Conservation (phyloP, 2,113 vertebrate species). For the Mastomys coucha region DNA sequence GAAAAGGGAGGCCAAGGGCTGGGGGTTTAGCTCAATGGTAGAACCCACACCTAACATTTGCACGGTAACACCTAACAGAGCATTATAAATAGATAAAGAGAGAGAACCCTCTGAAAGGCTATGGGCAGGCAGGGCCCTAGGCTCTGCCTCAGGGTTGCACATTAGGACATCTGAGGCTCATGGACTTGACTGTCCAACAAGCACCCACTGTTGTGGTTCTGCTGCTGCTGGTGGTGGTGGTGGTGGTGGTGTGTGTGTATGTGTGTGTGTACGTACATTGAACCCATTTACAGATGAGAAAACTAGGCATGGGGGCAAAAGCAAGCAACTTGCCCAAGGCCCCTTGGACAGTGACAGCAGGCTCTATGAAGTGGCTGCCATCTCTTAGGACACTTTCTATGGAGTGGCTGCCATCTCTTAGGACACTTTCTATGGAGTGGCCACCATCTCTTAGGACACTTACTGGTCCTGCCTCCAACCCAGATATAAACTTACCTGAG, state of each 20-base stretch:
- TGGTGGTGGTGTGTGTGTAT: too few relatives aligned
- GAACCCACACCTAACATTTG: too few relatives aligned
- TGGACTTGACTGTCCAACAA: neutral
- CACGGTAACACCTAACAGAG: neutral
- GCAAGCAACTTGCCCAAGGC: neutral
- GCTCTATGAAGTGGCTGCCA: neutral
- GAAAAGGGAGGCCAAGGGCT: neutral
- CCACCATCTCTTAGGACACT: neutral
- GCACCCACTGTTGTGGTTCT: neutral
- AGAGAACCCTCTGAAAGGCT: neutral
- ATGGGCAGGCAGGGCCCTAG: neutral
- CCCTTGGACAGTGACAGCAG: neutral
- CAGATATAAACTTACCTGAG: neutral
- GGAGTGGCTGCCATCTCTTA: neutral
- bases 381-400: neutral
- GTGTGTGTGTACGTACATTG: neutral
- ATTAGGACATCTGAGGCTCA: neutral
- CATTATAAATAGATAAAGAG: neutral
- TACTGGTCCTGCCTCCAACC: neutral
- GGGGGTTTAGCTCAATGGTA: neutral
- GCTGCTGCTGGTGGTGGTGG: too few relatives aligned
- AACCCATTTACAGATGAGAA: neutral
- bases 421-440: neutral
- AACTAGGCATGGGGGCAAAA: neutral
- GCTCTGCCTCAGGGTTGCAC: rapidly evolving